Conservation (phyloP, 1,140 invertebrate species). For the Mylabris phalerata region DNA sequence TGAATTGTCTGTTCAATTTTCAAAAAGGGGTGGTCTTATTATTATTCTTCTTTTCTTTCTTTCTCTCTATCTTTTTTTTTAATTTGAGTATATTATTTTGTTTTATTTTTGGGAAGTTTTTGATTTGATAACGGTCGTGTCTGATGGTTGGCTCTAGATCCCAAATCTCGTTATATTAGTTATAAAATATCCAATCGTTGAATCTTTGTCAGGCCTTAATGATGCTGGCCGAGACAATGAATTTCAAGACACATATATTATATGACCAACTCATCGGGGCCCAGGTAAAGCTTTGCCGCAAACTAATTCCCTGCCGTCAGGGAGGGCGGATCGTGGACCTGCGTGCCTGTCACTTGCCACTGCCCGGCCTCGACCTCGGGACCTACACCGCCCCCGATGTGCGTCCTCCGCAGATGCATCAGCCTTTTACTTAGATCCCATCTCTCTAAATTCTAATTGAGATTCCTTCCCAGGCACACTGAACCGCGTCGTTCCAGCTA, state of each 20-base stretch:
- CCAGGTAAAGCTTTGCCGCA: slow-evolving; percentile 33
- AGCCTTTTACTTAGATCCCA: slow-evolving; percentile 34
- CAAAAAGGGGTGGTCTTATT: too few species aligned
- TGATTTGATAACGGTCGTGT: too few species aligned
- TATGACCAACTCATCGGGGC: slow-evolving; percentile 25
- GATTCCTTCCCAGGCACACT: slow-evolving; percentile 26
- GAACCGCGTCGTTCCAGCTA: too few species aligned
- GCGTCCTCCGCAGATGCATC: slow-evolving; percentile 28
- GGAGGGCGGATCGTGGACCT: slow-evolving; percentile 34
- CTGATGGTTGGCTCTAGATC: background rate
- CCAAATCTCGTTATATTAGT: slow-evolving; percentile 17
- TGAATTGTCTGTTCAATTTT: too few species aligned
- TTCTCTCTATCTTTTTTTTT: too few species aligned
- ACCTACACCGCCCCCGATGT: slow-evolving; percentile 33
- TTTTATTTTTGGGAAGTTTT: too few species aligned
- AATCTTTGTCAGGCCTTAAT: slow-evolving; percentile 10
- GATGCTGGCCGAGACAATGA: slow-evolving; percentile 15
- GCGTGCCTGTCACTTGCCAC: slow-evolving; percentile 39
- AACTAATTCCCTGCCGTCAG: slow-evolving; percentile 35
- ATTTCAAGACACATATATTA: slow-evolving; percentile 25
- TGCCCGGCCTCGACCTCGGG: slow-evolving; percentile 34
- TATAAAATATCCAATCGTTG: slow-evolving; percentile 17
- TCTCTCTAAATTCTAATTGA: slow-evolving; percentile 37
- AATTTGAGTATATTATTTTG: too few species aligned
- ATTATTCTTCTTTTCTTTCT: too few species aligned